Conservation (phyloP, 2,888 invertebrate genomes). For the Siphonodentalium dalli region DNA sequence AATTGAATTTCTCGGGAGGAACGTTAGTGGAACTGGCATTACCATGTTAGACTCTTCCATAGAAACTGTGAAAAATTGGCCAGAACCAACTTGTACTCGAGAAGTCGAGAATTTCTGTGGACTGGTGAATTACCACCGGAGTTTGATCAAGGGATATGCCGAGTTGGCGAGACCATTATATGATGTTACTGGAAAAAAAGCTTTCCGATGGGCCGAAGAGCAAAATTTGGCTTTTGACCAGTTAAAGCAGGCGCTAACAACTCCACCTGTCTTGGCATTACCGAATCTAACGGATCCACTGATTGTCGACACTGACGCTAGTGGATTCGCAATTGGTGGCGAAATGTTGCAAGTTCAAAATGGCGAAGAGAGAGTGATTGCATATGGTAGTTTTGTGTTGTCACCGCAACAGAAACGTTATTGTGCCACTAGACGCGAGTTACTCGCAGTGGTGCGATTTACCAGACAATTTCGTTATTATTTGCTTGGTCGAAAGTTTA, state of each 20-base stretch:
- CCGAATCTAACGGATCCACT: not conserved
- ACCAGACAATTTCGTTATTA: slow-evolving; percentile 1
- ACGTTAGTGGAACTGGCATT: not conserved
- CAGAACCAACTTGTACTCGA: not conserved
- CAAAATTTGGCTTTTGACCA: not conserved
- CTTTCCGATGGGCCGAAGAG: not conserved
- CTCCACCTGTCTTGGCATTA: not conserved
- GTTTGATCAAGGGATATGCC: not conserved
- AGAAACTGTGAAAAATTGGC: slow-evolving; percentile 4
- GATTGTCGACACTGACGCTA: slow-evolving; percentile 8
- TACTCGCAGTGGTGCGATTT: slow-evolving; percentile 4
- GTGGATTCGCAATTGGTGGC: slow-evolving; percentile 2
- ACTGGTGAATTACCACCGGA: not conserved
- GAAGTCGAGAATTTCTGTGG: not conserved
- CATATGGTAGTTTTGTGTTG: slow-evolving; percentile 6
- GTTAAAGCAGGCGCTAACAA: not conserved
- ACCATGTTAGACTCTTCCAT: not conserved
- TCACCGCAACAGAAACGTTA: not conserved
- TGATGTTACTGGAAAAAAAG: too few species aligned
- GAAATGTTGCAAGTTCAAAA: slow-evolving; percentile 7
- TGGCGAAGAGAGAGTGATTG: slow-evolving; percentile 9
- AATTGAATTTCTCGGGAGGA: not conserved
- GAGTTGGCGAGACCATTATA: too few species aligned
- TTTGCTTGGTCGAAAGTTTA: slow-evolving; percentile 3
- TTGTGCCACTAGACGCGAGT: not conserved